These are phyloP conservation scores for Drosophila novamexicana DNA, from an alignment of 1,140 invertebrate species.

Conservation along the genomic window DNA sequence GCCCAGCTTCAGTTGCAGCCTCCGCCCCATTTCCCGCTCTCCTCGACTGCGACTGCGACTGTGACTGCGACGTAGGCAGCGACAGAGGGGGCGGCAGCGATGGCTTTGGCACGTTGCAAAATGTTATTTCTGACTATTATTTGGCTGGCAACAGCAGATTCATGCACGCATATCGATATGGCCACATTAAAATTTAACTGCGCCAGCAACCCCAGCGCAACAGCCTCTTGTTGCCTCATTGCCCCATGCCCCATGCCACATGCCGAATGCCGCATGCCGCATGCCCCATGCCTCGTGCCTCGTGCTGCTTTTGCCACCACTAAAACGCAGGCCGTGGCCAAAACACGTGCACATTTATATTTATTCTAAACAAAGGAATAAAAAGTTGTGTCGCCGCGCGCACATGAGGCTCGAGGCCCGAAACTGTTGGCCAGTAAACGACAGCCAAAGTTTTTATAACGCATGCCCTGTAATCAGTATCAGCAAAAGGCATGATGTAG, in stretches of 20 bases:
- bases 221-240: background rate
- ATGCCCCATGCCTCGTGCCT: background rate
- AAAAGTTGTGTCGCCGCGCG: constrained; percentile 72
- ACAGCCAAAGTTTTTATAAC: background rate
- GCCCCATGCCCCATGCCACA: constrained; percentile 11
- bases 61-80: background rate
- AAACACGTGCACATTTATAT: constrained; percentile 77
- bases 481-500: no score
- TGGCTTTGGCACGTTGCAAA: constrained; percentile 42
- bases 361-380: constrained; percentile 83
- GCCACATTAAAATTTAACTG: constrained; percentile 83
- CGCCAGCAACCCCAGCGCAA: constrained; percentile 33
- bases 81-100: constrained; percentile 8
- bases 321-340: constrained; percentile 43
- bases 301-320: constrained; percentile 30
- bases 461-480: no score
- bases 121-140: constrained; percentile 58
- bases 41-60: background rate
- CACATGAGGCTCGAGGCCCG: constrained; percentile 64
- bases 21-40: no score
- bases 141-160: constrained; percentile 36
- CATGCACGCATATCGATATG: constrained; percentile 78
- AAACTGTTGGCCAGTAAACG: background rate
- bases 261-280: background rate
- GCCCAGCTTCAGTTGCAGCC: background rate